Base-by-base conservation (phyloP, 2,113 vertebrate species). In the Bubalus kerabau region DNA sequence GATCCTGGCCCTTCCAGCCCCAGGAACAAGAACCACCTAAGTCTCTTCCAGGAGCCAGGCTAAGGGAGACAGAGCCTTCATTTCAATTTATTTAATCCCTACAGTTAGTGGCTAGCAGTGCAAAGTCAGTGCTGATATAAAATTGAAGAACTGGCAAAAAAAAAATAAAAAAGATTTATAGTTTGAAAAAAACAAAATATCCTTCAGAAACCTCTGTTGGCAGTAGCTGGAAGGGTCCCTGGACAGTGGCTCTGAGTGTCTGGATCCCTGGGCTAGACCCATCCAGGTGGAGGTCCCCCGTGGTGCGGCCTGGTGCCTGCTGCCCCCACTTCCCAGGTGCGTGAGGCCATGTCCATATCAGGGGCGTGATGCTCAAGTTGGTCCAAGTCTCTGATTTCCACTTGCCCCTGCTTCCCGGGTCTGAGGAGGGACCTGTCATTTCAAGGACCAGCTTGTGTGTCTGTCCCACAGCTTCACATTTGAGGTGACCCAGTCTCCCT, bases 191-290 rank as follows among this genome's bases (percentile, higher is more conserved):
- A 43, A 30, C 23, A 74, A 56, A 43, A 56, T 6, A 43, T 43
- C 64, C 59, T 40, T 40, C 64, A 40, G 24, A 64, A 28, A 26
- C 15, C 16, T 54, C n/a, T 2, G 11, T 14, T 26, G 40, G 23
- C 52, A 19, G 16, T 30, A 74, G 64, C 64, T 17, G 1, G 64
- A 74, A 5, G 16, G 8, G 4, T 71, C 67, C 50, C 64, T 52
- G 2, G 1, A 0, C 0, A 5, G 84, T 21, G 12, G 46, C 43
- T 23, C 43, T 7, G 1, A 14, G 57, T 1, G 0, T 62, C 11
- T 21, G 2, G 36, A 40, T 46, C 16, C 26, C 16, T 8, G 40
- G 57, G 24, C 17, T 28, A 57, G 36, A 40, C 8, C 26, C 1
- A 2, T 85, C 62, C 62, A 19, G 32, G 32, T 52, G 2, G 62